Base-by-base conservation (phyloP, 2,888 invertebrate species). In the Oxyscelio sp. region DNA sequence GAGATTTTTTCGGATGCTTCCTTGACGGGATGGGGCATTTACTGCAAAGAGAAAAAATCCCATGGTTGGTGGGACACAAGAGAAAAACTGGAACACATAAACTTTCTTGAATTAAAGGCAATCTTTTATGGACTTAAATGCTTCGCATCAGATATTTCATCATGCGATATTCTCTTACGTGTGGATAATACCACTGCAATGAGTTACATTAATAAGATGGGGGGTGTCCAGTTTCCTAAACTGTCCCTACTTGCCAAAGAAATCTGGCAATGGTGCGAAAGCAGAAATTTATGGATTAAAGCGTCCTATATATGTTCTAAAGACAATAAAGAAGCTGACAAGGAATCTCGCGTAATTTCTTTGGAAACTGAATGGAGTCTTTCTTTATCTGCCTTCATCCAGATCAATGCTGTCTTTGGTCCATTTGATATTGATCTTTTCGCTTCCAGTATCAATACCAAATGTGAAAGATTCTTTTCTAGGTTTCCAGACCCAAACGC, bases 351-450 rank as follows among this genome's bases (percentile, higher is more conserved):
- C 0, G 22, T 17, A 9, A 27, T 31, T 0, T 52, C 52, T 5
- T 13, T 19, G 13, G 61, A 70, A 63, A 83, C 79, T 4, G 81
- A 65, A 31, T 83, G 52, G 56, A 13, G n/a, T 13, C 6, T 66
- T 5, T 31, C 59, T 13, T 5, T 22, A n/a, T 13, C 4, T n/a
- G 70, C 70, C 11, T 78, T 78, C 38, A 11, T 17, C 11, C 27
- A 27, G 11, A 52, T 61, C 27, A 21, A 21, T 11, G n/a, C 43
- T 11, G 1, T 4, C 9, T 54, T 70, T 43, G 61, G 52, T 24
- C 27, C 45, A 1, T 34, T 40, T 19, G 38, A 61, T 5, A 54
- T 70, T 3, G 61, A 78, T 11, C 27, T 78, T 0, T 78, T 78
- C 45, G 70, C 70, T 0, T 31, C 78, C 1, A 68, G 34, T 19